Evolutionary conservation across 2,113 vertebrate genomes (phyloP).

Genomic region (Aspiorhynchus laticeps): DNA sequence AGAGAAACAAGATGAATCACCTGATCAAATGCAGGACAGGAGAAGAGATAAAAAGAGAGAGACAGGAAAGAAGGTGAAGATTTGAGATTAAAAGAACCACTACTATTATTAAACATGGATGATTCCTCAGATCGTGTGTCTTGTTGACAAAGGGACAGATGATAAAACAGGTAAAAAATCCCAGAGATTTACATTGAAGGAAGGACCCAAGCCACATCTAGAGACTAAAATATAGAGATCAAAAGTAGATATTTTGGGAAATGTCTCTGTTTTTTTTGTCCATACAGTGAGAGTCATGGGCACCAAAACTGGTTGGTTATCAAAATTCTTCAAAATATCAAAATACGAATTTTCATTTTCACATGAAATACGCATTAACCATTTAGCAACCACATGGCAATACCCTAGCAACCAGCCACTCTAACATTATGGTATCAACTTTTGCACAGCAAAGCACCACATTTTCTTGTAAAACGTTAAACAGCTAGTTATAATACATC

Average conservation of each 20-base stretch:
- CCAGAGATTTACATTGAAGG: not conserved
- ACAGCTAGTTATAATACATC: not conserved
- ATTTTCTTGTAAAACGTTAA: not conserved
- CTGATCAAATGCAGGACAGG: not conserved
- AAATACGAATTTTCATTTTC: not conserved
- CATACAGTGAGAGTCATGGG: not conserved
- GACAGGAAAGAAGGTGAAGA: not conserved
- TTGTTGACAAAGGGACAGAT: not conserved
- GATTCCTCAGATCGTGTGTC: not conserved
- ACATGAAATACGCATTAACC: not conserved
- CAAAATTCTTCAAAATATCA: not conserved
- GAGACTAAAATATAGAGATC: not conserved
- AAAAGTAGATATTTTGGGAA: not conserved
- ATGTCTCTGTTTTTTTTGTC: not conserved
- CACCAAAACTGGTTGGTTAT: not conserved
- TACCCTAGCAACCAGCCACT: no score
- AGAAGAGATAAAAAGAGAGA: not conserved
- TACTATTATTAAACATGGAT: not conserved
- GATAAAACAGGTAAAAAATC: not conserved
- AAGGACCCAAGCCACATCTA: not conserved
- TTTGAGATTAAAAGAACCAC: not conserved
- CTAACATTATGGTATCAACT: no score
- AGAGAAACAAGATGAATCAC: constrained; percentile 21
- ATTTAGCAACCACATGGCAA: not conserved
- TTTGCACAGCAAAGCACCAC: not conserved